Base-by-base conservation (phyloP, 2,888 invertebrate genomes). In the Dryobota labecula region DNA sequence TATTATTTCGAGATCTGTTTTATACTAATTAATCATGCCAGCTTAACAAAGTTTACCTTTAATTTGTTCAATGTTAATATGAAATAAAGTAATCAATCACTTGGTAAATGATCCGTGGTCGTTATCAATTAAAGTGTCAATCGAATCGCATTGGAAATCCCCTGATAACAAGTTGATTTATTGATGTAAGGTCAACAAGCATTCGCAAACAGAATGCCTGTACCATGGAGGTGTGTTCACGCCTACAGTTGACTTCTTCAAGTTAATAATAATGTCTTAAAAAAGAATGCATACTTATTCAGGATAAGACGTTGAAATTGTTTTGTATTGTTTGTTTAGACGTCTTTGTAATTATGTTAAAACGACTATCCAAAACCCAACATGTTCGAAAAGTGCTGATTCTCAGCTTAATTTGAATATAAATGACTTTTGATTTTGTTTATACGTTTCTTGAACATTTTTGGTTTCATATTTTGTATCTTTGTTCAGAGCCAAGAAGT, bases 161-260 rank as follows among this genome's bases (percentile, higher is more conserved):
- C 15, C 20, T 20, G 62, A 75, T 77, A 69, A 70, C 3, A 13
- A 24, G 7, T 54, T 60, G 30, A 60, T 76, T 70, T 54, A 57
- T 77, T 36, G 27, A n/a, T 24, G 4, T 33, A 36, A 51, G 24
- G 41, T 30, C 8, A 27, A 51, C 15, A 36, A 43, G 7, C 51
- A 11, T 73, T 41, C 49, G 30, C 18, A 61, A 71, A 30, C 38
- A 41, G 27, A 30, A 67, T 51, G 1, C 18, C 2, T 30, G 3
- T 7, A 24, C 66, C 18, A 18, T 13, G 27, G 36, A 51, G 45
- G 38, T 49, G 38, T 75, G 33, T 41, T 27, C n/a, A 33, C 45
- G 41, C n/a, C 47, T 24, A 36, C 8, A 13, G 27, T 47, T 53
- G 43, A 27, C 30, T 30, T n/a, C 43, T 15, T 43, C 20, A 60